Evolutionary conservation across 2,888 invertebrate genomes (phyloP).

Genomic region (Imbricaverruca yamaguchii): DNA sequence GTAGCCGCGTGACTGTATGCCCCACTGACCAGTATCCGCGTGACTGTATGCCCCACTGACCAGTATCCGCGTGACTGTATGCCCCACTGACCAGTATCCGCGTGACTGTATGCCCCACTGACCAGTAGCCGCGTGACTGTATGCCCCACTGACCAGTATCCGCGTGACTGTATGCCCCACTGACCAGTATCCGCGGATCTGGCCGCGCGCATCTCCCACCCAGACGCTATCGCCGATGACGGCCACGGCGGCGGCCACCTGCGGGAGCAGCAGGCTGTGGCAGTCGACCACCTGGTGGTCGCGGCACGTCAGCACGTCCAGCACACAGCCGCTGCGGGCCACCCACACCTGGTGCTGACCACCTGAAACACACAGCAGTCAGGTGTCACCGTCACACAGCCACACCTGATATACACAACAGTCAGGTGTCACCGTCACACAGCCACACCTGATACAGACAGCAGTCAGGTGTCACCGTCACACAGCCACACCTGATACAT

Average conservation of each 20-base stretch:
- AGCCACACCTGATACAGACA: conserved; percentile 20
- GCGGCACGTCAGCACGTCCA: conserved; percentile 33
- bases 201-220: conserved; percentile 83
- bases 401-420: neutral
- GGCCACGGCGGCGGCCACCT: conserved; percentile 53
- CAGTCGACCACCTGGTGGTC: conserved; percentile 24
- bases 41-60: neutral
- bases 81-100: no score
- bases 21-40: no score
- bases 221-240: conserved; percentile 69
- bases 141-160: no score
- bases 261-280: conserved; percentile 33
- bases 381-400: neutral
- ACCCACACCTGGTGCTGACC: conserved; percentile 29
- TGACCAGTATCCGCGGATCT: conserved; percentile 69
- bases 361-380: neutral
- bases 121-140: neutral
- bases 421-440: neutral
- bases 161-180: no score
- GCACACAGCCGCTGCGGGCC: conserved; percentile 31
- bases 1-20: neutral
- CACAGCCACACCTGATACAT: neutral
- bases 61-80: neutral
- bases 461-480: neutral
- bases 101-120: neutral